Percentiles rank a stretch among this genome's conserved stretches.
phyloP scores from a whole-genome alignment of 2,888 invertebrate species.

The Pristionchus japonicus region DNA sequence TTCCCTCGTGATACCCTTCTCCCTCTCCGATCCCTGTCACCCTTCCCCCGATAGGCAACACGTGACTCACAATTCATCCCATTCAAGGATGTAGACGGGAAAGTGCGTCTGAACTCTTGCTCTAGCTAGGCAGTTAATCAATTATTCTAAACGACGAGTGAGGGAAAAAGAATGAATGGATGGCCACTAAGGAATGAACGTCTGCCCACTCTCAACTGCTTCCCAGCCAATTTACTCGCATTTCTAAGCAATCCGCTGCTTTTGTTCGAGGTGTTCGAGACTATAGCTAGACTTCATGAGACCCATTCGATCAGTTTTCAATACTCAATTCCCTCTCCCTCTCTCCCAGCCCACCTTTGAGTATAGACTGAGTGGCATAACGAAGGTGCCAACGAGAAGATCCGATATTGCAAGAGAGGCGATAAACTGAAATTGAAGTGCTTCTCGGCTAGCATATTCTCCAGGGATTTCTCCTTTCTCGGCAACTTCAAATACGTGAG shows the following conservation, averaged over 20 bases:
- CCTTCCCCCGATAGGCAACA: neutral
- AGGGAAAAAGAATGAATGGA: neutral
- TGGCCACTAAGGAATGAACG: neutral
- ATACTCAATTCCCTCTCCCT: neutral
- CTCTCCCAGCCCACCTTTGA: constrained; percentile 53
- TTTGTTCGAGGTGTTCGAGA: neutral
- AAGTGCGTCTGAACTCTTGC: neutral
- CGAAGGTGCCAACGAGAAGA: constrained; percentile 64
- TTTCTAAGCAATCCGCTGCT: neutral
- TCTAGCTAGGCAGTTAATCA: neutral
- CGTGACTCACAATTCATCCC: neutral
- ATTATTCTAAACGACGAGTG: constrained; percentile 6
- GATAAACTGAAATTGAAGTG: constrained; percentile 54
- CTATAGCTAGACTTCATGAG: neutral
- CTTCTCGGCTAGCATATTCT: neutral
- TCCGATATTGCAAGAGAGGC: constrained; percentile 67
- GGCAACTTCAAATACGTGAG: neutral
- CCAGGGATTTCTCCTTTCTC: neutral
- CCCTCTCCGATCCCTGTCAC: neutral
- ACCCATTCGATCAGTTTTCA: neutral
- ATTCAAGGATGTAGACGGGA: neutral
- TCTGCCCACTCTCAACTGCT: neutral
- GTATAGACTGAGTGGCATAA: constrained; percentile 67
- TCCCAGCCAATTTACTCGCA: neutral
- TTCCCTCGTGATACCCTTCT: neutral